These are phyloP conservation scores for Sander vitreus DNA, from an alignment of 2,113 vertebrate genomes.

Conservation along the genomic window DNA sequence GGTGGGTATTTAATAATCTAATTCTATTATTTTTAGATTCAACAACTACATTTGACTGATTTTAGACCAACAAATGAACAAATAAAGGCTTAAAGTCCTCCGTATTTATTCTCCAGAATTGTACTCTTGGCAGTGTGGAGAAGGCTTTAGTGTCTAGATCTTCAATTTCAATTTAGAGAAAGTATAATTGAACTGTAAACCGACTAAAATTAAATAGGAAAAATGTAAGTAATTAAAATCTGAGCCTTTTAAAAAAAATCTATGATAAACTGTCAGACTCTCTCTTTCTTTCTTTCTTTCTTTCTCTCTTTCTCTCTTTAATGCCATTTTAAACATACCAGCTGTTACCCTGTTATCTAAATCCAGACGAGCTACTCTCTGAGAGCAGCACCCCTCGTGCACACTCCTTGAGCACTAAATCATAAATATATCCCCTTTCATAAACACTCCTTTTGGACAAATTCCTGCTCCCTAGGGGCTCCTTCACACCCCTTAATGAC, in stretches of 20 bases:
- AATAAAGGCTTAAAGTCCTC: background rate
- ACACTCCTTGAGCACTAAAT: slow-evolving; percentile 87
- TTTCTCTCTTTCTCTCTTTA: background rate
- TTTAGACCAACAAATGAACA: background rate
- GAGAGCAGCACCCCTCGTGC: slow-evolving; percentile 1
- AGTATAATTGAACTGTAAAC: background rate
- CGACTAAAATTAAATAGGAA: background rate
- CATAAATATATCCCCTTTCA: slow-evolving; percentile 82
- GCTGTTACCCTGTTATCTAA: slow-evolving; percentile 7
- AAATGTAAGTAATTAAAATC: background rate
- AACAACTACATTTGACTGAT: background rate
- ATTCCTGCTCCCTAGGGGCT: slow-evolving; percentile 86
- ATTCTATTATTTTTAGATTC: background rate
- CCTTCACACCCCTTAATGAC: slow-evolving; percentile 93
- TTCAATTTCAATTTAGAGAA: background rate
- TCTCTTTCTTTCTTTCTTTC: background rate
- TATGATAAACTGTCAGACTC: background rate
- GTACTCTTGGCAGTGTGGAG: too few species aligned
- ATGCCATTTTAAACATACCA: background rate
- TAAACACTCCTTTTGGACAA: slow-evolving; percentile 82
- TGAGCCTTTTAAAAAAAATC: too few species aligned
- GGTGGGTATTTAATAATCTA: background rate
- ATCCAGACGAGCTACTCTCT: slow-evolving; percentile 8
- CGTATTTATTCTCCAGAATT: background rate
- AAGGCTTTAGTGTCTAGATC: too few species aligned